Evolutionary conservation across 2,113 vertebrate genomes (phyloP).

Genomic region (Phrynosoma platyrhinos): DNA sequence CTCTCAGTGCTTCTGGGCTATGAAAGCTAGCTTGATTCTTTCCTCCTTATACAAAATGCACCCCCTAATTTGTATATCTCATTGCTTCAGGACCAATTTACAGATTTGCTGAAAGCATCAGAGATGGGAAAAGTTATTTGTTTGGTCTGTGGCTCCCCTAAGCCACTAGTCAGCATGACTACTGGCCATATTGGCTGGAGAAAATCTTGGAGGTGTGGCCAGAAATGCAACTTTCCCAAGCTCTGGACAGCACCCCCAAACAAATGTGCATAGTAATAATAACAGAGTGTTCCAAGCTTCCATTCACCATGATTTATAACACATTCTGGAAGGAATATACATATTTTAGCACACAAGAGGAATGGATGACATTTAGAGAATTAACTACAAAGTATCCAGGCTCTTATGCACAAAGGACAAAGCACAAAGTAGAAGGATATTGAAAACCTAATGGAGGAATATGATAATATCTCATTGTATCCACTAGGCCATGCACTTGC

Average conservation of each 20-base stretch:
- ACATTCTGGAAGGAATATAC: not conserved
- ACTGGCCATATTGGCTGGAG: not conserved
- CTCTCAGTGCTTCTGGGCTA: not conserved
- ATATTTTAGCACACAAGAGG: not conserved
- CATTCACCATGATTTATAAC: not conserved
- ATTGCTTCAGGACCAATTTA: not conserved
- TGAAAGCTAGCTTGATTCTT: conserved; percentile 16
- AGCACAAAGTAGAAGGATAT: not conserved
- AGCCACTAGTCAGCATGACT: not conserved
- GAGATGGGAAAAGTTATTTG: too few species aligned
- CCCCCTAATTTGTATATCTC: not conserved
- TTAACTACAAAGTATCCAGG: not conserved
- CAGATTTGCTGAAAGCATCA: not conserved
- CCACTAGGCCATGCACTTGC: not conserved
- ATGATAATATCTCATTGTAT: not conserved
- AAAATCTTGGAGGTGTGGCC: not conserved
- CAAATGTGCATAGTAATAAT: not conserved
- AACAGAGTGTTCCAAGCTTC: not conserved
- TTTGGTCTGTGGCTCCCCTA: too few species aligned
- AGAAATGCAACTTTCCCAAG: not conserved
- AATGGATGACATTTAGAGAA: not conserved
- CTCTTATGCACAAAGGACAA: not conserved
- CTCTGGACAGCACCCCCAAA: not conserved
- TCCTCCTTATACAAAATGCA: not conserved
- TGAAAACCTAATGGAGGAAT: not conserved